Base-by-base conservation (phyloP, 2,113 vertebrate species). In the Accipiter virgatus region DNA sequence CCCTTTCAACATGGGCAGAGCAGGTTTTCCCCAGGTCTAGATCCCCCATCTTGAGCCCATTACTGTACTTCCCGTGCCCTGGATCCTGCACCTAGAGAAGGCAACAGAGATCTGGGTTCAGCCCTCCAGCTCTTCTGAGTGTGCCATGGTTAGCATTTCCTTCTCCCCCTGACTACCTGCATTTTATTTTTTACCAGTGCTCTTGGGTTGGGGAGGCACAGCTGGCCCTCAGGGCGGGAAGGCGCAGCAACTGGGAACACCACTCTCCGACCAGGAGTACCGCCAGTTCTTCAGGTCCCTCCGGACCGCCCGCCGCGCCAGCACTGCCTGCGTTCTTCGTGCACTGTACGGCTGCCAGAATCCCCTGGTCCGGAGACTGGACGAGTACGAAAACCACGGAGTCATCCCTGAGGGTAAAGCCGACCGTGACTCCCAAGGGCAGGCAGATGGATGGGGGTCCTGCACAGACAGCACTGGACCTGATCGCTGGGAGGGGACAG, bases 401-500 rank as follows among this genome's bases (percentile, higher is more conserved):
- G 20, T 58, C 42, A 84, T 97, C 47, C 97, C 97, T 75, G 5
- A 90, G 26, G 96, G 96, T 97, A 97, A 97, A 93, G 63, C 59
- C 8, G 6, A 42, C 21, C 1, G 0, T 13, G 48, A 50, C 27
- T 71, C 29, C 72, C 56, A 68, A 45, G 40, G 27, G 43, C 70
- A 85, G n/a, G 45, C 21, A 55, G 47, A 31, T 6, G 31, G 20
- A 59, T 16, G 18, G 29, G 40, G 19, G 15, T n/a, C 27, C 79
- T 55, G 17, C 63, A 52, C 0, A 8, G 78, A 43, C 50, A 56
- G 81, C 56, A 43, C 18, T 18, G 13, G 34, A 70, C 43, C 15
- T 56, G 36, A 43, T 45, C 3, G 2, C 55, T 58, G 23, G 29
- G 22, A 52, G 29, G 13, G 32, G 47, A 26, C 0, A 6, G 59